Evolutionary conservation across 2,888 invertebrate genomes (phyloP), one percentile per base, ranked within the genome.

Genomic region (Ectemnius cavifrons): DNA sequence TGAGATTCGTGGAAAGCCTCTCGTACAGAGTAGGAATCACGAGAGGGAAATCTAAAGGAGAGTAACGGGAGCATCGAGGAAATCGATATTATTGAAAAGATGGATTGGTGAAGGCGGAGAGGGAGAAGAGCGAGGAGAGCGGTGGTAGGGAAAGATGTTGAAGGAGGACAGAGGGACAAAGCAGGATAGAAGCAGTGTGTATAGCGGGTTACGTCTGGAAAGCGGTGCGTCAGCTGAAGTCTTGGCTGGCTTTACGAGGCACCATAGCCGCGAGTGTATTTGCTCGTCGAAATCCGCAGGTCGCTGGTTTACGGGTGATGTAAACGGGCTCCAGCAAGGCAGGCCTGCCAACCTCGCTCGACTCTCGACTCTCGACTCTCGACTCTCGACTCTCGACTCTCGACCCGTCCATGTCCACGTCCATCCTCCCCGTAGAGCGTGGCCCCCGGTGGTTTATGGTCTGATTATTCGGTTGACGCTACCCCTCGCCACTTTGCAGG

Each of bases 251-350:
- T 87, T 87, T 85, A 85, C 83, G 84, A 84, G 84, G 81, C 79
- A 78, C 71, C 81, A 59, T 81, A 84, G 84, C 81, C 81, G 80
- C 82, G 83, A 85, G 85, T 84, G 84, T 85, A 85, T 87, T 86
- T 84, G 84, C 84, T 81, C 82, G 85, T 82, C 84, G 79, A 83
- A 86, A 85, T 85, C 84, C 85, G 75, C 79, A 68, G 80, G 81
- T 77, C 74, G 75, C 71, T 81, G 83, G 81, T 87, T 86, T 86
- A 85, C 84, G 85, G 81, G 81, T 82, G 83, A 83, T 84, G 84
- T 79, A 84, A 86, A 84, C 79, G 83, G 82, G 72, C 64, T 78
- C 67, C 46, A 74, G 68, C 59, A 65, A 11, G 37, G 73, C 62
- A 63, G 64, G 67, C 28, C 78, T 52, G 52, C 5, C 16, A 37